These are phyloP conservation scores for Ceratina japonica DNA, from an alignment of 1,140 invertebrate genomes.

Conservation along the genomic window DNA sequence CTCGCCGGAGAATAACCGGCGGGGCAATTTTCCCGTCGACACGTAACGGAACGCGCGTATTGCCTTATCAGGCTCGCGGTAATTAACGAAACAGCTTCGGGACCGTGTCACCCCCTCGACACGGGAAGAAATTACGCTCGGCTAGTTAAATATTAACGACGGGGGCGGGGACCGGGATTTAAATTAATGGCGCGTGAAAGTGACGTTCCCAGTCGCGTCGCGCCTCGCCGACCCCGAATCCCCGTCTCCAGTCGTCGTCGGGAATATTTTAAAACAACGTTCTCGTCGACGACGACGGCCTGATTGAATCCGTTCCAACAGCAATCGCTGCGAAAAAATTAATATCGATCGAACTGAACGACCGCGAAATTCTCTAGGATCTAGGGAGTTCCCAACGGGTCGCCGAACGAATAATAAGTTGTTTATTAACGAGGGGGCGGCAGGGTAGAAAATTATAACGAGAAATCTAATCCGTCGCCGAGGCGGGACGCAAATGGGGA, in stretches of 20 bases:
- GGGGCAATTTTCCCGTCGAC: slow-evolving; percentile 19
- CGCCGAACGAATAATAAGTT: slow-evolving; percentile 13
- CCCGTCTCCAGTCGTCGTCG: neutral
- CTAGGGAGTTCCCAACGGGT: neutral
- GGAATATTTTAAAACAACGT: neutral
- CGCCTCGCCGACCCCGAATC: neutral
- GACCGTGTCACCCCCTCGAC: neutral
- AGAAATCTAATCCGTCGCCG: slow-evolving; percentile 39
- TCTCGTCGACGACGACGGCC: neutral
- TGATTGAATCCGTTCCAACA: neutral
- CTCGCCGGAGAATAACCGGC: slow-evolving; percentile 1
- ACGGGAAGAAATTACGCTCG: slow-evolving; percentile 26
- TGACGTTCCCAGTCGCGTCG: neutral
- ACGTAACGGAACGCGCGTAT: slow-evolving; percentile 21
- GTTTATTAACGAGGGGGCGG: slow-evolving; percentile 1
- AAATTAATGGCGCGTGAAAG: slow-evolving; percentile 16
- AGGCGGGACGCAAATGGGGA: slow-evolving; percentile 26
- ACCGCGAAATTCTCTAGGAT: too few relatives aligned
- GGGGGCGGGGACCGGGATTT: neutral
- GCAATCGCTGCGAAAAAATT: neutral
- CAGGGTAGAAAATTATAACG: slow-evolving; percentile 33
- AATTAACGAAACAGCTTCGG: slow-evolving; percentile 22
- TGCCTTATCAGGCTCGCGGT: neutral
- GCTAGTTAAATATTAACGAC: slow-evolving; percentile 32
- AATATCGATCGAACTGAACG: too few relatives aligned